A percentile compares a stretch with the other conserved stretches of the same genome.
phyloP scores from a whole-genome alignment of 2,113 vertebrate genomes.

The Forbesichthys papilliferus region DNA sequence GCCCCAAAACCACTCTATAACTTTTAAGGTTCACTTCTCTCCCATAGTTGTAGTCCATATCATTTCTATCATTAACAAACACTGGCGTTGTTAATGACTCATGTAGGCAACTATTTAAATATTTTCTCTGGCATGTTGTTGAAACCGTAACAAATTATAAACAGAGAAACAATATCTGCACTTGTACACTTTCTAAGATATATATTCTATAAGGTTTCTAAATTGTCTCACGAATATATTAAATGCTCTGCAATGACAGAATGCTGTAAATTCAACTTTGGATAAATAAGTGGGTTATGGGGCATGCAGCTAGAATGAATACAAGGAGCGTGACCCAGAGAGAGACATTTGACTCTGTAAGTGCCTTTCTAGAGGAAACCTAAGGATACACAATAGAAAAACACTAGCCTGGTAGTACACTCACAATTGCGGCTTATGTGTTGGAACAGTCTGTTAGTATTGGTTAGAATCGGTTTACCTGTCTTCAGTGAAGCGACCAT shows the following conservation, averaged over 20 bases:
- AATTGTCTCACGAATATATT: slow-evolving; percentile 5
- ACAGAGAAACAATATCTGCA: not conserved
- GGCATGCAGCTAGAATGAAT: slow-evolving; percentile 10
- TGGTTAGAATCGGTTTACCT: slow-evolving; percentile 49
- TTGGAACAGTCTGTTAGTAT: not conserved
- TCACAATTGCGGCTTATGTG: slow-evolving; percentile 7
- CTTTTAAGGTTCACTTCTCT: not conserved
- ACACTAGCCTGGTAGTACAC: not conserved
- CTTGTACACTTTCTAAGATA: not conserved
- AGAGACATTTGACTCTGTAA: slow-evolving; percentile 19
- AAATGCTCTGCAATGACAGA: slow-evolving; percentile 20
- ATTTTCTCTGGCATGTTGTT: not conserved
- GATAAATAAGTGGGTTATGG: slow-evolving; percentile 12
- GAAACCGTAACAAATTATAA: not conserved
- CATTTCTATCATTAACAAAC: too few relatives aligned
- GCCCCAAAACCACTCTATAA: not conserved
- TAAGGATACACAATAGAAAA: not conserved
- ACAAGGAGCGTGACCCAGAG: slow-evolving; percentile 1
- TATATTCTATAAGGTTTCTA: not conserved
- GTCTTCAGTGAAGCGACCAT: slow-evolving; percentile 74
- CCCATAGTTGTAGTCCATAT: too few relatives aligned
- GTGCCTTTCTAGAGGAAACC: slow-evolving; percentile 16
- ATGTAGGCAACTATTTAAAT: too few relatives aligned
- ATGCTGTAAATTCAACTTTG: slow-evolving; percentile 8
- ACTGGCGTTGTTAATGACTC: too few relatives aligned